Evolutionary conservation across 92 coral and sea anemone genomes (phyloP), one percentile per base, ranked within the genome.

Genomic region (Paragorgia papillata): DNA sequence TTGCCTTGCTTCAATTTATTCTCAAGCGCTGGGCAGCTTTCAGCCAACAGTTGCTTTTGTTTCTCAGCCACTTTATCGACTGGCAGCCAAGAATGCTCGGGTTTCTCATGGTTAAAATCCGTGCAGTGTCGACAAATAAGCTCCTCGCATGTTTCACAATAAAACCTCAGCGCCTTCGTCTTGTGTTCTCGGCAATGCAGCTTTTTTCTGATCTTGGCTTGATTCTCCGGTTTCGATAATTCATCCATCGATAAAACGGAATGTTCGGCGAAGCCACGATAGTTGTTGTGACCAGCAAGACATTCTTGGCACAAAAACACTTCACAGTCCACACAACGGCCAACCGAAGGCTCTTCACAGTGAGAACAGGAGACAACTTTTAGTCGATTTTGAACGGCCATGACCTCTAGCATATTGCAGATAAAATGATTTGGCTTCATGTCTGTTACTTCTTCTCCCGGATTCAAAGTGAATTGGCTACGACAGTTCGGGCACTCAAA

Each of bases 251-350:
- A 48, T 2, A 69, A 19, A 44, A 67, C 57, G 25, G 56, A 40
- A 67, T 67, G 74, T 9, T 49, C 29, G 9, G 2, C 26, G 18
- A 41, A 32, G 17, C 76, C 76, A 22, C 43, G 59, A 69, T 69
- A 69, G 1, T 50, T 69, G 37, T 50, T 32, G 60, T 69, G 76
- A 28, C 5, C 46, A 14, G 76, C 14, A 14, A 69, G 76, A 50
- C 76, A 69, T 51, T 69, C 46, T 69, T 26, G 60, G 46, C 76
- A 69, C 54, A 69, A 20, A 28, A 69, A 69, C 18, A 30, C 55
- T n/a, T 69, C 62, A 69, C 76, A 69, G 46, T 20, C 31, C n/a
- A 69, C 76, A 67, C 74, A 67, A 44, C 74, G 74, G 44, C 53
- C 74, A 17, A 67, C 74, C 7, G 74, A 67, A 25, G 31, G 24